Evolutionary conservation across 2,797 vertebrate genomes (phyloP).

Genomic region (Sus cebifrons): DNA sequence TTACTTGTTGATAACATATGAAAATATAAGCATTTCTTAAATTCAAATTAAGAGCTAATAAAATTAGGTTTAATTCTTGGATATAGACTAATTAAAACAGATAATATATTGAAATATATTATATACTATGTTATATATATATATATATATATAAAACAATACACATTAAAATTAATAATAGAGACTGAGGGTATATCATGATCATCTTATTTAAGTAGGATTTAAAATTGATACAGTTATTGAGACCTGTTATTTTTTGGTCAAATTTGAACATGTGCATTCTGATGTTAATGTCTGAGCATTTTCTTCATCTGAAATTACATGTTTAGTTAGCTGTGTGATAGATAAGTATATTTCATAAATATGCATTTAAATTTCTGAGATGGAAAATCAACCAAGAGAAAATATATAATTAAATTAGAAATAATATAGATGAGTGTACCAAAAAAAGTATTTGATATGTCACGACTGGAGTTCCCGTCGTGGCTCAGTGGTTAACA

Average conservation of each 20-base stretch:
- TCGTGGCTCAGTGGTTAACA: too few species aligned
- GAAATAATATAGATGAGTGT: background rate
- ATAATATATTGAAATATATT: background rate
- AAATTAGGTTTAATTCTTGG: background rate
- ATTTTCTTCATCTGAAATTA: background rate
- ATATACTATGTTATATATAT: background rate
- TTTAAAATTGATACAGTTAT: background rate
- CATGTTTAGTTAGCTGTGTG: background rate
- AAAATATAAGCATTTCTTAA: slow-evolving; percentile 4
- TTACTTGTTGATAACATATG: background rate
- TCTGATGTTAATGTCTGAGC: background rate
- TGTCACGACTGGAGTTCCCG: too few species aligned
- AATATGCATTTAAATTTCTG: background rate
- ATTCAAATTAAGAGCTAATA: background rate
- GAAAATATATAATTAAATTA: background rate
- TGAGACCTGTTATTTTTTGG: background rate
- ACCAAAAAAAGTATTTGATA: background rate
- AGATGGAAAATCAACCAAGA: background rate
- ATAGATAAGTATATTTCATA: background rate
- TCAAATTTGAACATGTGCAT: background rate
- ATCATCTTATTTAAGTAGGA: background rate
- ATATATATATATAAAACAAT: background rate
- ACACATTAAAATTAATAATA: background rate
- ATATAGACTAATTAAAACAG: background rate
- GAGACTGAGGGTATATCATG: background rate